A percentile compares a stretch with the other conserved stretches of the same genome.
Evolutionary conservation across 1,140 invertebrate species (phyloP).

Genomic region (Drosophila nannoptera): DNA sequence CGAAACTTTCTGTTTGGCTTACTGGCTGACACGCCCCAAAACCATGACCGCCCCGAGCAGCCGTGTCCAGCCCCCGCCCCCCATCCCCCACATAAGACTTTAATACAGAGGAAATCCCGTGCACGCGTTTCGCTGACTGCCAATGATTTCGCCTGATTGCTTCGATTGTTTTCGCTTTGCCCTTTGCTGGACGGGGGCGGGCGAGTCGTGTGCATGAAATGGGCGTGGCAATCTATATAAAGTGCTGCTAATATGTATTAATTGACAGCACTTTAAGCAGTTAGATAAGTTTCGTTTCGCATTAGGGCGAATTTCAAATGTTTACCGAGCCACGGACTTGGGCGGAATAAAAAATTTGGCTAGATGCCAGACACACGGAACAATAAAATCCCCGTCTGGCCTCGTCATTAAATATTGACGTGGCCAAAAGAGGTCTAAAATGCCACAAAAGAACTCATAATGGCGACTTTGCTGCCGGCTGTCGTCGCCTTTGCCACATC

Average conservation of each 20-base stretch:
- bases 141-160: slow-evolving; percentile 73
- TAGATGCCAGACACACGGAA: slow-evolving; percentile 9
- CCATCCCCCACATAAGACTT: slow-evolving; percentile 40
- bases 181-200: slow-evolving; percentile 26
- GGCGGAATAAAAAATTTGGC: slow-evolving; percentile 54
- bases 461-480: slow-evolving; percentile 61
- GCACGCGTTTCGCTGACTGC: slow-evolving; percentile 47
- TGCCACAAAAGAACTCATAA: slow-evolving; percentile 77
- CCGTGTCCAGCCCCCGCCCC: too few species aligned
- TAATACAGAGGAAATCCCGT: slow-evolving; percentile 65
- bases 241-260: slow-evolving; percentile 50
- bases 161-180: slow-evolving; percentile 71
- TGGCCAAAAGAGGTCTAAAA: slow-evolving; percentile 68
- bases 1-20: slow-evolving; percentile 30
- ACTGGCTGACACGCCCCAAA: slow-evolving; percentile 33
- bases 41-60: background rate
- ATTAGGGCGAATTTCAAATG: slow-evolving; percentile 23
- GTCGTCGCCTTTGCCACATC: slow-evolving; percentile 46
- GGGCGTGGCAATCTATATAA: slow-evolving; percentile 23
- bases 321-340: slow-evolving; percentile 36
- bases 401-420: slow-evolving; percentile 72
- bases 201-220: background rate
- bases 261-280: slow-evolving; percentile 29
- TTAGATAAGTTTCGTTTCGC: slow-evolving; percentile 1
- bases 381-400: slow-evolving; percentile 24